These are phyloP conservation scores for Hylia prasina DNA, from an alignment of 2,113 vertebrate genomes.

Conservation along the genomic window DNA sequence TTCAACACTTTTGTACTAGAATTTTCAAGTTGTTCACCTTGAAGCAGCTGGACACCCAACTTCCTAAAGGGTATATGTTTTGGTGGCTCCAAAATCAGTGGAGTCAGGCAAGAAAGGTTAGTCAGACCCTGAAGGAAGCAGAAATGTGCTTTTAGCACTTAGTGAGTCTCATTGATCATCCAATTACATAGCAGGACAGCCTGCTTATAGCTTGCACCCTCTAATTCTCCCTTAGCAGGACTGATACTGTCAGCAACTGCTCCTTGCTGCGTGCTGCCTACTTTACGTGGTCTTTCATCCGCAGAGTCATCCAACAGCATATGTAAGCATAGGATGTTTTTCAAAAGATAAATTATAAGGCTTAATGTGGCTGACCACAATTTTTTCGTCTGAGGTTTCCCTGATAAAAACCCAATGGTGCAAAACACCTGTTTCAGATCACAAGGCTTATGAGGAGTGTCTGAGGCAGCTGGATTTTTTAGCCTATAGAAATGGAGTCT, in stretches of 20 bases:
- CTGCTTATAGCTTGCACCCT: not conserved
- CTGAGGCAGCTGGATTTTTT: not conserved
- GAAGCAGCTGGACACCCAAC: not conserved
- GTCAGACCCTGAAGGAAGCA: not conserved
- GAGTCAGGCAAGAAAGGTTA: not conserved
- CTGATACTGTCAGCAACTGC: not conserved
- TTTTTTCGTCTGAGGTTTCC: not conserved
- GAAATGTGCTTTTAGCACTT: not conserved
- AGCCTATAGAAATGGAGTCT: not conserved
- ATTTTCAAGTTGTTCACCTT: not conserved
- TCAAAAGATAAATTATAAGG: not conserved
- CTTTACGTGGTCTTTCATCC: not conserved
- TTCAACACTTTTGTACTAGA: not conserved
- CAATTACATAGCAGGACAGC: not conserved
- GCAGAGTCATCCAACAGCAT: not conserved
- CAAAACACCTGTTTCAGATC: not conserved
- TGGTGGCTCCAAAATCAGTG: not conserved
- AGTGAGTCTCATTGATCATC: not conserved
- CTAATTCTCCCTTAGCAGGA: not conserved
- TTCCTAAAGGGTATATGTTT: not conserved
- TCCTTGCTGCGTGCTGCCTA: not conserved
- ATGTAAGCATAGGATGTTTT: not conserved
- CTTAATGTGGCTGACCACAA: not conserved
- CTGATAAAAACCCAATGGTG: not conserved
- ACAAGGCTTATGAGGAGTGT: not conserved